Conservation (phyloP, 1,140 invertebrate species). For the Panonychus citri region DNA sequence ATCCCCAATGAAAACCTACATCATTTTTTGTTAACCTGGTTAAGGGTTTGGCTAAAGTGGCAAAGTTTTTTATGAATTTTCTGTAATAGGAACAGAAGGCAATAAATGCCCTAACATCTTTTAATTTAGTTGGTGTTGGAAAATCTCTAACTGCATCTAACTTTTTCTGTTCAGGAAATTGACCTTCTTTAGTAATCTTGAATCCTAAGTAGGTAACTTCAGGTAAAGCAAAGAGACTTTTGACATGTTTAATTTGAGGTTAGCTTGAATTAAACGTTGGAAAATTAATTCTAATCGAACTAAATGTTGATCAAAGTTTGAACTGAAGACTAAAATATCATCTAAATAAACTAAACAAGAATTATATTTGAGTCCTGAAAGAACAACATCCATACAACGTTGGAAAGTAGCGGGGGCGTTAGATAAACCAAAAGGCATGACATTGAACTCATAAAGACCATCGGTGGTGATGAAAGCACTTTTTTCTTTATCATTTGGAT, state of each 20-base stretch:
- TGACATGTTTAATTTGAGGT: slow-evolving; percentile 16
- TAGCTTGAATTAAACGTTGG: slow-evolving; percentile 4
- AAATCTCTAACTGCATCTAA: slow-evolving; percentile 15
- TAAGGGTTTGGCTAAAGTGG: slow-evolving; percentile 10
- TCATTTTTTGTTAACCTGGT: slow-evolving; percentile 13
- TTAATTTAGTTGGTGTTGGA: slow-evolving; percentile 16
- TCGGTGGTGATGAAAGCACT: slow-evolving; percentile 6
- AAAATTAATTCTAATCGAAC: slow-evolving; percentile 15
- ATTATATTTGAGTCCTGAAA: slow-evolving; percentile 7
- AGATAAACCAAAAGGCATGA: slow-evolving; percentile 14
- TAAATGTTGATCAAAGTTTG: slow-evolving; percentile 13
- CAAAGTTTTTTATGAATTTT: slow-evolving; percentile 12
- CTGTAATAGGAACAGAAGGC: slow-evolving; percentile 14
- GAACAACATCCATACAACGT: slow-evolving; percentile 12
- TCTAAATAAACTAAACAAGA: slow-evolving; percentile 14
- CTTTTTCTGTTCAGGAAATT: slow-evolving; percentile 16
- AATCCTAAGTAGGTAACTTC: slow-evolving; percentile 12
- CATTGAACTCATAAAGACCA: slow-evolving; percentile 11
- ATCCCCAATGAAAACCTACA: slow-evolving; percentile 5
- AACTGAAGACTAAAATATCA: slow-evolving; percentile 15
- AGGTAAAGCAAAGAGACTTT: slow-evolving; percentile 11
- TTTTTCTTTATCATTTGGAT: not conserved
- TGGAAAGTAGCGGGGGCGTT: slow-evolving; percentile 15
- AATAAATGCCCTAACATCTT: slow-evolving; percentile 18
- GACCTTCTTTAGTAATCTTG: slow-evolving; percentile 14